Evolutionary conservation across 2,888 invertebrate genomes (phyloP), one percentile per base, ranked within the genome.

Genomic region (Rotaria macrura): DNA sequence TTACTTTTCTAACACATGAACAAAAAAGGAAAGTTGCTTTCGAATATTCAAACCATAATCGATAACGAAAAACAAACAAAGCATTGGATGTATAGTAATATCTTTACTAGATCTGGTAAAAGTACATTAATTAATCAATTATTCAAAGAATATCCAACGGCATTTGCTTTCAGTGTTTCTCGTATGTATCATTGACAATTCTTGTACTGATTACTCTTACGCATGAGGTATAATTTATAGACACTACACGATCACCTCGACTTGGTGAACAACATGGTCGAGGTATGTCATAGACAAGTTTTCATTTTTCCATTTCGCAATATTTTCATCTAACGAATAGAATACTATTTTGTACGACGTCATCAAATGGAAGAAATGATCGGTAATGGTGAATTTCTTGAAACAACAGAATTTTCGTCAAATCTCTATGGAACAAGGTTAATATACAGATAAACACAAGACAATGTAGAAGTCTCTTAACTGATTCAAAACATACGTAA

Each of bases 111-210:
- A 10, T 94, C 95, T 74, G 98, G 99, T 0, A 99, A 99, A 91
- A 96, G 96, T 89, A 97, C 98, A 0, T 92, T 99, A 85, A 92
- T 99, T 83, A 94, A 94, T 88, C 93, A 93, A 87, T 92, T 99
- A 49, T 94, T 97, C 88, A 93, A 94, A 87, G 96, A 97, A 89
- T 95, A 94, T 91, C 95, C 95, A 4, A 94, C 95, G 87, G 94
- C 93, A 88, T 97, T 98, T 91, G 96, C 96, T 5, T 98, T 97
- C 90, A 95, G 96, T 89, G 95, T 98, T 79, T 98, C 97, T 47
- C 98, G 74, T 79, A 79, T 79, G 17, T 52, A 17, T 9, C n/a
- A n/a, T n/a, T n/a, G n/a, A n/a, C n/a, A n/a, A n/a, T n/a, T 5
- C 43, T 34, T 79, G 23, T 25, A 2, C 43, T 34, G 12, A 7